phyloP scores from a whole-genome alignment of 2,113 vertebrate species.

The Oncorhynchus tshawytscha region DNA sequence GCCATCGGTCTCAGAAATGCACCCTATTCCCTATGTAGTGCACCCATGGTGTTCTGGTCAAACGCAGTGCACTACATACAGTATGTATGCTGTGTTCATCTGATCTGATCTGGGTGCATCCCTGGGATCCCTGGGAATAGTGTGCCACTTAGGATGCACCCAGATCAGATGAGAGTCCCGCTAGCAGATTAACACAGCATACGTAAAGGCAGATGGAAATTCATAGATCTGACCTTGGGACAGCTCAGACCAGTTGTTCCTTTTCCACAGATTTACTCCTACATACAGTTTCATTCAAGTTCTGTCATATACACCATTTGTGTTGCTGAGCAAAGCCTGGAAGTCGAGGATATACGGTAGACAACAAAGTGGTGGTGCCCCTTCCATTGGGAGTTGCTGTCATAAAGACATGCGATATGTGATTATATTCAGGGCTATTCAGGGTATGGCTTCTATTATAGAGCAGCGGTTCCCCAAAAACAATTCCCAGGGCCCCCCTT shows the following conservation, averaged over 20 bases:
- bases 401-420: conserved; percentile 13
- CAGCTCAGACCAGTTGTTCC: conserved; percentile 26
- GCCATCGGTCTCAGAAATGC: conserved; percentile 16
- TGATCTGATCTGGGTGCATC: no score
- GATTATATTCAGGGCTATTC: conserved; percentile 20
- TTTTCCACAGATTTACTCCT: conserved; percentile 20
- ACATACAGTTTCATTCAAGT: conserved; percentile 17
- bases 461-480: neutral
- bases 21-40: neutral
- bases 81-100: no score
- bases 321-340: no score
- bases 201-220: conserved; percentile 31
- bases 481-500: no score
- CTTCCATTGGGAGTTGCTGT: conserved; percentile 1
- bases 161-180: neutral
- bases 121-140: neutral
- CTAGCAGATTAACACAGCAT: conserved; percentile 23
- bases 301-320: conserved; percentile 6
- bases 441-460: neutral
- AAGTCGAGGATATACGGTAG: no score
- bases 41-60: no score
- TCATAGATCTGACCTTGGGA: neutral
- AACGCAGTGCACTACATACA: no score
- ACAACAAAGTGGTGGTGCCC: neutral
- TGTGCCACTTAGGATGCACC: neutral